A percentile compares a stretch with the other conserved stretches of the same genome.
Evolutionary conservation across 2,797 vertebrate species (phyloP).

Genomic region (Cyprinella venusta): DNA sequence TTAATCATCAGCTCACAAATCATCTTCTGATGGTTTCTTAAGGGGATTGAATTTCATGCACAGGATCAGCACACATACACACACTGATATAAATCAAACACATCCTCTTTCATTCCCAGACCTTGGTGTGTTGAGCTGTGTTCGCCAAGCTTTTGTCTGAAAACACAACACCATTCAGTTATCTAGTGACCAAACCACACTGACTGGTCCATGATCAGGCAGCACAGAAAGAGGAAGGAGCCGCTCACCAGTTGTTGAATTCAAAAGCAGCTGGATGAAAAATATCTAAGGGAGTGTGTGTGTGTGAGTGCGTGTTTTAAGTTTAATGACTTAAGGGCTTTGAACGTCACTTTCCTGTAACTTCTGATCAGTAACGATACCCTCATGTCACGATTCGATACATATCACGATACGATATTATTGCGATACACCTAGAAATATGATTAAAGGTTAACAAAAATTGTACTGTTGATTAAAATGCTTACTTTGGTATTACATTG

Average conservation of each 20-base stretch:
- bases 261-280: neutral
- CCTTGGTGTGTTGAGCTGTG: neutral
- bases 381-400: no score
- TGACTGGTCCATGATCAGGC: neutral
- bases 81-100: neutral
- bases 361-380: neutral
- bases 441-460: no score
- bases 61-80: conserved; percentile 10
- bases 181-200: neutral
- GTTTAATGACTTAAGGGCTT: neutral
- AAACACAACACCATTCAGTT: conserved; percentile 6
- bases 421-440: no score
- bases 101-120: conserved; percentile 4
- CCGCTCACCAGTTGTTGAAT: neutral
- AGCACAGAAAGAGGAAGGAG: neutral
- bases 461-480: no score
- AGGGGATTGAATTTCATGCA: conserved; percentile 65
- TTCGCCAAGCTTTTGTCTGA: neutral
- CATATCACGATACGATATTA: no score
- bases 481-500: no score
- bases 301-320: neutral
- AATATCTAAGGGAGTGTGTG: neutral
- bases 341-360: neutral
- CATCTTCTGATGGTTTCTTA: conserved; percentile 64
- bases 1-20: conserved; percentile 68